Evolutionary conservation across 1,140 invertebrate genomes (phyloP).

Genomic region (Lucilia cuprina): DNA sequence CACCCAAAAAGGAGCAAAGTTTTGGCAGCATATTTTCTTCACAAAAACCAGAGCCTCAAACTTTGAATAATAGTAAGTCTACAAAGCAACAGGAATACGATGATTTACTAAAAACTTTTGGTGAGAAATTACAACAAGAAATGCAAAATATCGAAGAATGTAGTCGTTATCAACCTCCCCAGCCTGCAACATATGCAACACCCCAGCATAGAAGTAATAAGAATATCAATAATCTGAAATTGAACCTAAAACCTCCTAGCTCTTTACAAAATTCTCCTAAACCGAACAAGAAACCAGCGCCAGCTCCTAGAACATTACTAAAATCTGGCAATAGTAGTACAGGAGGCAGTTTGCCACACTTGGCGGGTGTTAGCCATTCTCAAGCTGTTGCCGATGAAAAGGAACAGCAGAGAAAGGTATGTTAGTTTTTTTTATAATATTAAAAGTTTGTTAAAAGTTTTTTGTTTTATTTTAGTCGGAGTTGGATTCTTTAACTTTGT

Average conservation of each 20-base stretch:
- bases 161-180: conserved; percentile 37
- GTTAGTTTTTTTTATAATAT: conserved; percentile 44
- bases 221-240: conserved; percentile 59
- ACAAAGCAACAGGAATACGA: conserved; percentile 57
- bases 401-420: background rate
- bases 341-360: background rate
- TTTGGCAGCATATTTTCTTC: conserved; percentile 47
- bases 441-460: background rate
- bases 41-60: conserved; percentile 35
- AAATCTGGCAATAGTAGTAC: background rate
- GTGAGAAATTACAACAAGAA: conserved; percentile 56
- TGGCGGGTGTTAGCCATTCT: background rate
- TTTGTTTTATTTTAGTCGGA: conserved; percentile 72
- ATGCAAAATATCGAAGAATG: conserved; percentile 44
- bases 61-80: conserved; percentile 47
- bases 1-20: conserved; percentile 57
- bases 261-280: conserved; percentile 48
- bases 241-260: conserved; percentile 46
- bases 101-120: conserved; percentile 59
- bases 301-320: conserved; percentile 45
- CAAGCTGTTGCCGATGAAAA: conserved; percentile 62
- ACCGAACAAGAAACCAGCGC: conserved; percentile 51
- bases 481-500: conserved; percentile 70
- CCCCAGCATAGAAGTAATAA: conserved; percentile 45
- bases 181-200: background rate